Evolutionary conservation across 2,888 invertebrate species (phyloP).

Genomic region (Siphonodentalium dalli): DNA sequence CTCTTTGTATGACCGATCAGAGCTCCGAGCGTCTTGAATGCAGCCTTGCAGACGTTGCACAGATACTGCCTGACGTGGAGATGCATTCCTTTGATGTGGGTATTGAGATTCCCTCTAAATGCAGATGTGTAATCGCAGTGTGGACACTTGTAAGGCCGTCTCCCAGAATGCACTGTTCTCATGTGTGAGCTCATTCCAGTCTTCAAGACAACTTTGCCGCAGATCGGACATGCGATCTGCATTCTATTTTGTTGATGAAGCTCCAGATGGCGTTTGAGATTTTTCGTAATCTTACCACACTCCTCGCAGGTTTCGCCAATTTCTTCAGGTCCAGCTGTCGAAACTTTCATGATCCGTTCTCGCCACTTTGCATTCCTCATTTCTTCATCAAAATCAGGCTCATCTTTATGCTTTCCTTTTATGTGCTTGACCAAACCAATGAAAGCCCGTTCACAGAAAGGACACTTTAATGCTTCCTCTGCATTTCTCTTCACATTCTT

Average conservation of each 20-base stretch:
- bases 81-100: conserved; percentile 60
- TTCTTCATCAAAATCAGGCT: conserved; percentile 56
- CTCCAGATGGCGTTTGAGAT: conserved; percentile 58
- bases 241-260: conserved; percentile 58
- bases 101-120: conserved; percentile 58
- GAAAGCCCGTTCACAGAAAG: conserved; percentile 58
- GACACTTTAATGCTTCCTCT: conserved; percentile 59
- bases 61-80: conserved; percentile 56
- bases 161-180: conserved; percentile 59
- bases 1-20: conserved; percentile 60
- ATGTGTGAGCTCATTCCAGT: conserved; percentile 61
- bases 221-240: conserved; percentile 59
- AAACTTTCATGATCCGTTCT: conserved; percentile 59
- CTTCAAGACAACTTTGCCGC: conserved; percentile 57
- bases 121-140: conserved; percentile 60
- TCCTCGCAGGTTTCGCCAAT: conserved; percentile 54
- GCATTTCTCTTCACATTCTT: conserved; percentile 52
- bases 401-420: conserved; percentile 56
- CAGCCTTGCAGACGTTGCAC: conserved; percentile 57
- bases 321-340: conserved; percentile 50
- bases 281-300: conserved; percentile 57
- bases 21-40: conserved; percentile 59
- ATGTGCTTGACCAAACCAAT: conserved; percentile 59
- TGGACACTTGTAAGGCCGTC: conserved; percentile 58
- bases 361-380: conserved; percentile 60